Conservation (phyloP, 2,113 vertebrate genomes). For the Calyptommatus sinebrachiatus region DNA sequence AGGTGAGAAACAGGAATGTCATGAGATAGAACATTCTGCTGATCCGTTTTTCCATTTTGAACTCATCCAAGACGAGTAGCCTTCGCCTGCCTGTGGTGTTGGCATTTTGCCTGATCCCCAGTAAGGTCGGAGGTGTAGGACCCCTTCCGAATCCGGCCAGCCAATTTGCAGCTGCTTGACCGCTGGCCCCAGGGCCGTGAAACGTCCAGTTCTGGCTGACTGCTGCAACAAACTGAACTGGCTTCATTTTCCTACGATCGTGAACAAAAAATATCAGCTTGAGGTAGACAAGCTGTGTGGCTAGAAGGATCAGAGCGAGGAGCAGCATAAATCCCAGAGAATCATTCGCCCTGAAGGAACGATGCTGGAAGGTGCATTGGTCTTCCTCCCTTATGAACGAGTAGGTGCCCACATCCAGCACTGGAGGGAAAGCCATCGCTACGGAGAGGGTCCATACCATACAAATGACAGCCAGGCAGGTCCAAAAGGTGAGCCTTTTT, state of each 20-base stretch:
- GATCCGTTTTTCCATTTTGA: conserved; percentile 99
- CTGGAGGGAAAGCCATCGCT: conserved; percentile 98
- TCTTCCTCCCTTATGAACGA: conserved; percentile 98
- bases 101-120: conserved; percentile 96
- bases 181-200: conserved; percentile 95
- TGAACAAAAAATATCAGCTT: conserved; percentile 99
- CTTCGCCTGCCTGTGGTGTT: conserved; percentile 94
- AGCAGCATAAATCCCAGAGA: conserved; percentile 99
- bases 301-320: conserved; percentile 96
- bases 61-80: conserved; percentile 96
- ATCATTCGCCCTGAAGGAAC: conserved; percentile 98
- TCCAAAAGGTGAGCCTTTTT: conserved; percentile 98
- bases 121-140: conserved; percentile 95
- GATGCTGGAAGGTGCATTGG: conserved; percentile 99
- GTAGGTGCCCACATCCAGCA: conserved; percentile 97
- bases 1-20: conserved; percentile 97
- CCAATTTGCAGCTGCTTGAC: conserved; percentile 98
- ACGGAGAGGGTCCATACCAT: conserved; percentile 99
- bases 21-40: conserved; percentile 99
- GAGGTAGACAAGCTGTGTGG: conserved; percentile 99
- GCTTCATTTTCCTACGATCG: conserved; percentile 99
- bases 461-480: conserved; percentile 96
- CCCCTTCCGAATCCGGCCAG: conserved; percentile 97
- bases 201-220: conserved; percentile 99
- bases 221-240: conserved; percentile 98